Evolutionary conservation across 2,888 invertebrate genomes (phyloP).

Genomic region (Neria commutata): DNA sequence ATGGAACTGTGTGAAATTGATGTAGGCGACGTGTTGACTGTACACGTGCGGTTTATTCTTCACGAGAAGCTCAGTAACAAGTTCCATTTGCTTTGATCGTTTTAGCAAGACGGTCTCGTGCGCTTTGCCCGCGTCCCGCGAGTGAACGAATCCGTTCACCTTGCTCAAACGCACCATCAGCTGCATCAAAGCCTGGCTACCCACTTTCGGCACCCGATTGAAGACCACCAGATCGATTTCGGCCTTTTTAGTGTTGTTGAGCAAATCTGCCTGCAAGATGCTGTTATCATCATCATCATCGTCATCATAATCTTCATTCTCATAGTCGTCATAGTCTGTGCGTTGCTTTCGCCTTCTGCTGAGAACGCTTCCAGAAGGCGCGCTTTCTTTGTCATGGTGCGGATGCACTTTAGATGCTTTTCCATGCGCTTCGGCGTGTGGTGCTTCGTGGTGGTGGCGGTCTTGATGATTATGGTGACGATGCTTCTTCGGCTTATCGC

Average conservation of each 20-base stretch:
- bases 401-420: not conserved
- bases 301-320: conserved; percentile 23
- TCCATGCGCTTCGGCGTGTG: not conserved
- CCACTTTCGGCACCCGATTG: conserved; percentile 89
- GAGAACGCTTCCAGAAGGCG: not conserved
- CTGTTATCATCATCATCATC: conserved; percentile 25
- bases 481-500: not conserved
- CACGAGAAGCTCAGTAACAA: conserved; percentile 70
- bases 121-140: conserved; percentile 80
- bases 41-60: conserved; percentile 81
- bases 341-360: not conserved
- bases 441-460: not conserved
- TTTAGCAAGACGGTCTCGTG: conserved; percentile 82
- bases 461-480: not conserved
- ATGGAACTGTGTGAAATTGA: conserved; percentile 82
- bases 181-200: conserved; percentile 89
- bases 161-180: conserved; percentile 70
- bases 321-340: conserved; percentile 17
- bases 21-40: conserved; percentile 87
- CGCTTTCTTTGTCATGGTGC: not conserved
- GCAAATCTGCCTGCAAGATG: conserved; percentile 38
- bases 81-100: conserved; percentile 74
- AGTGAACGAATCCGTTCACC: conserved; percentile 49
- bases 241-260: conserved; percentile 56
- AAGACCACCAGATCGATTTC: conserved; percentile 78